Conservation (phyloP, 2,113 vertebrate species). For the Epinephelus lanceolatus region DNA sequence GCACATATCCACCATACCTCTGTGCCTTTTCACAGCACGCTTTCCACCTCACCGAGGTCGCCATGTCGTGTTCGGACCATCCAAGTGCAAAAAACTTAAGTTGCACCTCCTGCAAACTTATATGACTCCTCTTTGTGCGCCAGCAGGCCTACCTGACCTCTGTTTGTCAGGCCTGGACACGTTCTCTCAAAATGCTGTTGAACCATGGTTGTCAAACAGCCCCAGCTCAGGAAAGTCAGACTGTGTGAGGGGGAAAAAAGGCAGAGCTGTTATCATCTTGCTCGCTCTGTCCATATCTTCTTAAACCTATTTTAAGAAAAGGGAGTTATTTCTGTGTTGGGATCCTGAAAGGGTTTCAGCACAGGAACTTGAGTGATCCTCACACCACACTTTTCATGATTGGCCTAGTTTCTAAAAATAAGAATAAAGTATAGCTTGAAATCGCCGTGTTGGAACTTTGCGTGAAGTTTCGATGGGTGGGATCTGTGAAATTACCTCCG, state of each 20-base stretch:
- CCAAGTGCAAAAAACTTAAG: conserved; percentile 26
- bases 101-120: background rate
- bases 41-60: conserved; percentile 26
- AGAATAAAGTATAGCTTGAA: conserved; percentile 41
- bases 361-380: conserved; percentile 50
- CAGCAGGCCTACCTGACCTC: conserved; percentile 49
- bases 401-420: conserved; percentile 70
- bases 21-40: background rate
- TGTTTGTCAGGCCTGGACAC: conserved; percentile 58
- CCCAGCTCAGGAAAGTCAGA: background rate
- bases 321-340: conserved; percentile 60
- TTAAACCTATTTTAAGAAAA: conserved; percentile 62
- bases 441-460: conserved; percentile 6
- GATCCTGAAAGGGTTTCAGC: conserved; percentile 50
- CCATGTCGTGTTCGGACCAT: conserved; percentile 41
- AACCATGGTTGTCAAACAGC: conserved; percentile 32
- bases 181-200: conserved; percentile 26
- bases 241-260: background rate
- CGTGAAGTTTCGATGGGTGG: conserved; percentile 27
- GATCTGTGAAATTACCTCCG: conserved; percentile 9
- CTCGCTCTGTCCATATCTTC: conserved; percentile 38
- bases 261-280: conserved; percentile 35
- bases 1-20: conserved; percentile 31
- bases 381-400: conserved; percentile 52
- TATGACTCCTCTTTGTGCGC: background rate